Percentiles rank a stretch among this genome's conserved stretches.
Conservation (phyloP, 1,140 invertebrate genomes). For the Drosophila sucinea region DNA sequence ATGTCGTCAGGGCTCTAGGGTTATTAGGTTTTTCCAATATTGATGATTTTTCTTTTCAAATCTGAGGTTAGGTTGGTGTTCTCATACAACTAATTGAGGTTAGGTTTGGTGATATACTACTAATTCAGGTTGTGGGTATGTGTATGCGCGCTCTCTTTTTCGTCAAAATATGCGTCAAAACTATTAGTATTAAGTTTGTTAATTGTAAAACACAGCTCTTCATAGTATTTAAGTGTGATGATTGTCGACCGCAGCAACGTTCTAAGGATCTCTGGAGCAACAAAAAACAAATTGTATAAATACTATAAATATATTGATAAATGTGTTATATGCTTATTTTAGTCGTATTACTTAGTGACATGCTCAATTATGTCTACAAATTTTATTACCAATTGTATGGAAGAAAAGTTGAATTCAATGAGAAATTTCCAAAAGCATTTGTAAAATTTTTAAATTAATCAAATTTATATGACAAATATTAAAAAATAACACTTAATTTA, state of each 20-base stretch:
- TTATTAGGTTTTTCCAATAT: constrained; percentile 59
- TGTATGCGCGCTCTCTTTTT: constrained; percentile 63
- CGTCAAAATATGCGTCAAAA: constrained; percentile 28
- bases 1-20: constrained; percentile 75
- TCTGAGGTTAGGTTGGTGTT: constrained; percentile 70
- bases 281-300: constrained; percentile 43
- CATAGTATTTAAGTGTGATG: constrained; percentile 39
- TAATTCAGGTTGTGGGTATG: constrained; percentile 74
- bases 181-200: constrained; percentile 48
- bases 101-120: constrained; percentile 28
- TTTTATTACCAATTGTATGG: background rate
- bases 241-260: constrained; percentile 63
- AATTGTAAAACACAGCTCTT: constrained; percentile 40
- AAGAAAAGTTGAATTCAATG: constrained; percentile 6
- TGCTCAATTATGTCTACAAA: constrained; percentile 47
- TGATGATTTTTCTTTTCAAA: constrained; percentile 14
- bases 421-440: no score
- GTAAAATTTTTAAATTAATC: no score
- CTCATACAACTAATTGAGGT: constrained; percentile 63
- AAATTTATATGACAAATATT: background rate
- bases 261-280: constrained; percentile 39
- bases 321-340: constrained; percentile 60
- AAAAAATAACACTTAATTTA: no score
- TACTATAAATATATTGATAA: constrained; percentile 46
- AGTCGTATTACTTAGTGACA: constrained; percentile 56